Evolutionary conservation across 1,140 invertebrate species (phyloP), one percentile per base, ranked within the genome.

Genomic region (Paralvinella palmiformis): DNA sequence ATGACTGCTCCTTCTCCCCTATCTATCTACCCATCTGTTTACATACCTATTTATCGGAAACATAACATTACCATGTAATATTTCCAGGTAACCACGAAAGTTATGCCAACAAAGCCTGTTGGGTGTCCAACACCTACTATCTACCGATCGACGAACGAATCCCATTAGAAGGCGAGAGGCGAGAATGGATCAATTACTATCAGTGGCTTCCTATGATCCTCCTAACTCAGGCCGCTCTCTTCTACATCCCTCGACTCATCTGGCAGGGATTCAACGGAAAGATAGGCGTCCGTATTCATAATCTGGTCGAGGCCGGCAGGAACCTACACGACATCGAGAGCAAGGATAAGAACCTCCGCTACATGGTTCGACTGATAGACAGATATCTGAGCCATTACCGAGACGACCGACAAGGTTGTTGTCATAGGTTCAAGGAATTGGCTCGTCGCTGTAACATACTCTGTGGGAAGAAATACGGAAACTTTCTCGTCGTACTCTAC

Each of bases 171-270:
- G 56, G 32, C 7, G 45, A 59, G 45, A 65, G 24, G 36, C 56
- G 31, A 17, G 10, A 41, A n/a, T 41, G 10, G 41, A 68, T 70
- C 7, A 55, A 63, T 17, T 80, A 80, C 61, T 82, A 82, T 65
- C 79, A 79, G 72, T 96, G 92, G 92, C 90, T 95, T 45, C 93
- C 91, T 77, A 91, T 91, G 70, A 84, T 91, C 60, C 83, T 95
- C 63, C 74, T 75, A 76, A 86, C 85, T n/a, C 86, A 96, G 91
- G 92, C 92, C 70, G 91, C 94, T 80, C 83, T 96, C 70, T 96
- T 96, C 84, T 96, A 96, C 84, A 90, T 91, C 69, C 93, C 93
- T 62, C 86, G 92, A 50, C 33, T 68, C n/a, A 27, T 68, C 22
- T 60, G 58, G 58, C 27, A 32, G 24, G 20, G 33, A 13, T 15